phyloP scores from a whole-genome alignment of 2,888 invertebrate species.

The Phalera bucephala region DNA sequence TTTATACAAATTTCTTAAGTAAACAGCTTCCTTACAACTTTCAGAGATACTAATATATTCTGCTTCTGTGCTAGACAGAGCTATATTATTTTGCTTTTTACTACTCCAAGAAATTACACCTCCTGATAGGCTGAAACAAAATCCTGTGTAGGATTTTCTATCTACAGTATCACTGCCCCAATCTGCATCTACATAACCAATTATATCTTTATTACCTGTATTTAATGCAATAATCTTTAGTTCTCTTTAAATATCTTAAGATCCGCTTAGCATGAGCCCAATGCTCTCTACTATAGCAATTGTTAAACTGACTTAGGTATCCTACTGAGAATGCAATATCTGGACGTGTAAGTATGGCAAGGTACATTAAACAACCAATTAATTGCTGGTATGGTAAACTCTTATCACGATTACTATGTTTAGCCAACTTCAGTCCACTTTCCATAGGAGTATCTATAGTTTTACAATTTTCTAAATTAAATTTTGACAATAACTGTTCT shows the following conservation, averaged over 20 bases:
- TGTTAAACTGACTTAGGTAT: constrained; percentile 4
- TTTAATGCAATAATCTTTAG: constrained; percentile 12
- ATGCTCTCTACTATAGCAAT: neutral
- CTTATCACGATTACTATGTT: neutral
- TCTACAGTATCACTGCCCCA: neutral
- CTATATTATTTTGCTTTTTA: constrained; percentile 2
- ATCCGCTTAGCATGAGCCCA: constrained; percentile 2
- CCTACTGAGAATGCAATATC: neutral
- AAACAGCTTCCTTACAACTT: neutral
- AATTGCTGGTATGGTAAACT: constrained; percentile 2
- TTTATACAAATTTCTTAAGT: too few species aligned
- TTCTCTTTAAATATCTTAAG: constrained; percentile 2
- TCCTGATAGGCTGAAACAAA: neutral
- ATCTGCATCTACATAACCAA: neutral
- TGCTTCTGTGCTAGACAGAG: constrained; percentile 8
- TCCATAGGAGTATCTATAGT: constrained; percentile 5
- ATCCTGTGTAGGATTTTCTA: neutral
- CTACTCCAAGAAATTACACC: neutral
- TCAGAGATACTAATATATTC: constrained; percentile 11
- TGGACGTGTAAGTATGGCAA: constrained; percentile 1
- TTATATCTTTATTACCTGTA: neutral
- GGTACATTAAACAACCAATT: constrained; percentile 2
- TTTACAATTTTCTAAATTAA: too few species aligned
- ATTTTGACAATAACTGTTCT: neutral
- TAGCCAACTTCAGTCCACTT: constrained; percentile 1